phyloP scores from a whole-genome alignment of 1,140 invertebrate genomes.

The Cepaea nemoralis region DNA sequence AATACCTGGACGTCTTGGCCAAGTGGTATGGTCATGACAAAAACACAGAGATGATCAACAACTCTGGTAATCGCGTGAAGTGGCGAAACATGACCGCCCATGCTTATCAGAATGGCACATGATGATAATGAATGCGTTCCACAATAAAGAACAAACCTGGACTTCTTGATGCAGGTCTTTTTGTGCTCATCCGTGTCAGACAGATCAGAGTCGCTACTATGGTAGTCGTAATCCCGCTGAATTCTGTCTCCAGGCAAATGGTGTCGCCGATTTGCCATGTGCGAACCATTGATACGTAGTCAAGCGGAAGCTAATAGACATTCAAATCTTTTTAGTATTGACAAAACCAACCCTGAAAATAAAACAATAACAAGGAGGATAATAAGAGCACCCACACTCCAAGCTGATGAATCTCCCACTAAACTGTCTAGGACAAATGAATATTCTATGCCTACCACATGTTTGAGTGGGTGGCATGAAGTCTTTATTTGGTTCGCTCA shows the following conservation, averaged over 20 bases:
- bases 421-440: too few relatives aligned
- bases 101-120: too few relatives aligned
- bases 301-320: conserved; percentile 17
- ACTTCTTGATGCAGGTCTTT: conserved; percentile 69
- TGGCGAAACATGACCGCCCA: too few relatives aligned
- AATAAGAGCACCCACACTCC: not conserved
- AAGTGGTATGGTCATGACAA: too few relatives aligned
- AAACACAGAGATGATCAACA: too few relatives aligned
- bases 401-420: too few relatives aligned
- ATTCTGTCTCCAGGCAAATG: conserved; percentile 40
- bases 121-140: too few relatives aligned
- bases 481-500: too few relatives aligned
- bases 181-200: conserved; percentile 69
- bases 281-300: conserved; percentile 34
- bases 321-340: conserved; percentile 15
- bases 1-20: too few relatives aligned
- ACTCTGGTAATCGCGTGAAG: too few relatives aligned
- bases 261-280: conserved; percentile 47
- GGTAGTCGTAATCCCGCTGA: conserved; percentile 64
- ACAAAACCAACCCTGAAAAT: conserved; percentile 2
- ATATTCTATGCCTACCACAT: too few relatives aligned
- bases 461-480: too few relatives aligned
- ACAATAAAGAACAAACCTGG: conserved; percentile 58
- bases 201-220: conserved; percentile 69
- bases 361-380: not conserved